Base-by-base conservation (phyloP, 2,113 vertebrate genomes). In the Suricata suricatta region DNA sequence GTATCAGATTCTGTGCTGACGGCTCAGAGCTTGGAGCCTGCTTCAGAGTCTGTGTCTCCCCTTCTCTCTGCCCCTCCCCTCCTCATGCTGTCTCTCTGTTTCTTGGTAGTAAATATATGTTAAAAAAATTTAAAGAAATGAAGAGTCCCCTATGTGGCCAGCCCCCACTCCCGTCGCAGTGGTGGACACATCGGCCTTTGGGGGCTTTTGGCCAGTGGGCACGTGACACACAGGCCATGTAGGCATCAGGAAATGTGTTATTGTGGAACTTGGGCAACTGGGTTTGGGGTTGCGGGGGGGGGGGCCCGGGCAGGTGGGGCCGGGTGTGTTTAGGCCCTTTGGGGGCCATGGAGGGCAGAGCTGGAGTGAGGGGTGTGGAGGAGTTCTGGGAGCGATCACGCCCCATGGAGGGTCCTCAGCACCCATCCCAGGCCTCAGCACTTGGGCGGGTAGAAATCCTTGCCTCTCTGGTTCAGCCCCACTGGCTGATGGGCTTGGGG, bases 371-470 rank as follows among this genome's bases (percentile, higher is more conserved):
- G 77, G 69, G 7, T 7, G 15, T 41, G 44, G 72, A 21, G 7
- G 29, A n/a, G 19, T 35, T 76, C 16, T 23, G 6, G 33, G 23
- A 41, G n/a, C 2, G 0, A 3, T 60, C 29, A 11, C 8, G 21
- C 35, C 41, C 63, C 6, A 0, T 41, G 44, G 35, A 29, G 13
- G 23, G 15, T 16, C 5, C 74, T 38, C 1, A 3, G 29, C 14
- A 17, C 4, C 8, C 68, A 50, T 2, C 4, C 9, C 33, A 33
- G 60, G 64, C 35, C 27, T 88, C n/a, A n/a, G 19, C 19, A 4
- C 17, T 60, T 2, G 4, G 79, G 71, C 6, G 8, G 7, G 4
- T 50, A 19, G 54, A 25, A 33, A 14, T 66, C 29, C 29, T 71
- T 19, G 21, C 3, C 38, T 86, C 19, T 57, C 16, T 25, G 14